Evolutionary conservation across 2,797 vertebrate genomes (phyloP).

Genomic region (Paramormyrops hopkinsi): DNA sequence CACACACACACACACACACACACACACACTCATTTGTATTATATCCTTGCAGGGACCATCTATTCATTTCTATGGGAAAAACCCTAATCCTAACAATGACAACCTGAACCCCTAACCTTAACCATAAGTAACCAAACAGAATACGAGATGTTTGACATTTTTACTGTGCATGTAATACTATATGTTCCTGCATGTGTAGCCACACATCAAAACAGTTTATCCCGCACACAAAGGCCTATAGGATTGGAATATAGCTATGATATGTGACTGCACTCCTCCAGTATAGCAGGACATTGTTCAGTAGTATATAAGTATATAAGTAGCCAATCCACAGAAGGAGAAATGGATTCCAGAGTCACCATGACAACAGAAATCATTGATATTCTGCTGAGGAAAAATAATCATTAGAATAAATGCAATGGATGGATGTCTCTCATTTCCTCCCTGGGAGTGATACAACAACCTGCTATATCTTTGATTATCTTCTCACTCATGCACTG

Average conservation of each 20-base stretch:
- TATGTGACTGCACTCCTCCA: neutral
- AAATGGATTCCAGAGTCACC: neutral
- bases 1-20: neutral
- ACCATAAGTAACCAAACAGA: neutral
- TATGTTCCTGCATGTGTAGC: neutral
- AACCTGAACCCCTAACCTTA: neutral
- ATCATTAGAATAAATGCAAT: neutral
- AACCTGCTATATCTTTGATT: neutral
- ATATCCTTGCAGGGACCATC: neutral
- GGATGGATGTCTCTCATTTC: neutral
- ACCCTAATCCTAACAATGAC: neutral
- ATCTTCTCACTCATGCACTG: neutral
- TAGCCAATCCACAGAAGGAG: neutral
- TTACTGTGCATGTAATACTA: neutral
- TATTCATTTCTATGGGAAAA: neutral
- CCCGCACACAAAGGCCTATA: neutral
- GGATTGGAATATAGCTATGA: neutral
- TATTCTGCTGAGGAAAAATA: neutral
- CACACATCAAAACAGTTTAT: neutral
- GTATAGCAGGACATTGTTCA: neutral
- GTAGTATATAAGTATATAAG: neutral
- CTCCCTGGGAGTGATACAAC: neutral
- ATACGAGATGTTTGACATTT: neutral
- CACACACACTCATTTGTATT: no score
- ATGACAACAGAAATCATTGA: neutral